Conservation (phyloP, 2,113 vertebrate genomes). For the Rattus rattus region DNA sequence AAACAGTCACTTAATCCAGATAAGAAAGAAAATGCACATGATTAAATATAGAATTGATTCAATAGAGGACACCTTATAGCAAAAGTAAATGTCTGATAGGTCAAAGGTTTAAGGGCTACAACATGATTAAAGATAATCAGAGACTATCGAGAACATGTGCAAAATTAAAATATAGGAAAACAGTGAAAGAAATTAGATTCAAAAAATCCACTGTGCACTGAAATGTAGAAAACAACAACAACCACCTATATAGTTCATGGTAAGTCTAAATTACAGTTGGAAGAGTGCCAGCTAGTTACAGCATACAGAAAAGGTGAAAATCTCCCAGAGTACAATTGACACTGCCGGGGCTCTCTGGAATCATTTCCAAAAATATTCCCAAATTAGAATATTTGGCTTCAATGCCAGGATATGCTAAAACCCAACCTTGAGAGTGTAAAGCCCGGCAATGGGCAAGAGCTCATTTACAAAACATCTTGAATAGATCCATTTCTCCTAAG, state of each 20-base stretch:
- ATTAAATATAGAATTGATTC: neutral
- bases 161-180: constrained; percentile 51
- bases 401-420: constrained; percentile 82
- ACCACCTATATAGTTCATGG: constrained; percentile 52
- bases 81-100: constrained; percentile 18
- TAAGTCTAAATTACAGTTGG: constrained; percentile 80
- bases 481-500: neutral
- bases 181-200: constrained; percentile 64
- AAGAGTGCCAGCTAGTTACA: constrained; percentile 77
- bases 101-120: constrained; percentile 3
- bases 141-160: constrained; percentile 21
- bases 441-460: constrained; percentile 74
- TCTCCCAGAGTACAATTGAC: constrained; percentile 81
- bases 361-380: constrained; percentile 83
- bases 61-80: neutral
- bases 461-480: constrained; percentile 76
- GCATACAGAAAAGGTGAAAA: constrained; percentile 83
- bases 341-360: constrained; percentile 80
- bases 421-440: constrained; percentile 79
- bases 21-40: neutral
- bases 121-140: constrained; percentile 50
- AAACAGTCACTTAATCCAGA: neutral
- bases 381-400: constrained; percentile 83
- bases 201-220: constrained; percentile 39
- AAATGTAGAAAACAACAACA: neutral